A percentile compares a stretch with the other conserved stretches of the same genome.
These are phyloP conservation scores for Onychorhynchus coronatus DNA, from an alignment of 2,113 vertebrate species.

Conservation along the genomic window DNA sequence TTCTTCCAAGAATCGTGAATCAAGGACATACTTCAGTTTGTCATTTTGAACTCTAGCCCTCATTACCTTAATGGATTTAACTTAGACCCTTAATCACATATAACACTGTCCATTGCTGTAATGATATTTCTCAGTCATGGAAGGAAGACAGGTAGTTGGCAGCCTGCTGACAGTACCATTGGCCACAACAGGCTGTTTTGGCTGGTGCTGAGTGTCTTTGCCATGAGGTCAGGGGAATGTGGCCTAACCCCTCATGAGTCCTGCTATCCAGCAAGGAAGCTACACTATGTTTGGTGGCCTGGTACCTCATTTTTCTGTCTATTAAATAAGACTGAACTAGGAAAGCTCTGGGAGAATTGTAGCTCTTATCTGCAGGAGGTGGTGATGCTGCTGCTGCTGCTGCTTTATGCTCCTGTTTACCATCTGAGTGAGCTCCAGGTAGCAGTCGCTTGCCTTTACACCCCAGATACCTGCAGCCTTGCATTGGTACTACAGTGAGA, in stretches of 20 bases:
- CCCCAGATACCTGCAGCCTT: not conserved
- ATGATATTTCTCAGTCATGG: not conserved
- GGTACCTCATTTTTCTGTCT: constrained; percentile 64
- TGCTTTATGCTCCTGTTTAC: constrained; percentile 63
- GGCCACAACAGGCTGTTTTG: not conserved
- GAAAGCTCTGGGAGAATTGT: not conserved
- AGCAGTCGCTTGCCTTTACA: not conserved
- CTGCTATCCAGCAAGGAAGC: not conserved
- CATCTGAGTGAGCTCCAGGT: constrained; percentile 41
- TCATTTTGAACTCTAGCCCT: not conserved
- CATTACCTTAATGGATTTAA: not conserved
- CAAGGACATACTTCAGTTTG: not conserved
- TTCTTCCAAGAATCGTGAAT: not conserved
- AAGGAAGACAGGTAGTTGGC: not conserved
- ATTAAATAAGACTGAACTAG: constrained; percentile 50
- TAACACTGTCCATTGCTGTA: not conserved
- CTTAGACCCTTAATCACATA: not conserved
- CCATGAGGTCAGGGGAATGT: not conserved
- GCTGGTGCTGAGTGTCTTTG: not conserved
- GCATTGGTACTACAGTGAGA: not conserved
- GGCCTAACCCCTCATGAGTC: not conserved
- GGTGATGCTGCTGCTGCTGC: constrained; percentile 37
- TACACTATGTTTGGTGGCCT: not conserved
- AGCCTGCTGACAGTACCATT: not conserved
- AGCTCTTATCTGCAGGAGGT: constrained; percentile 57